Evolutionary conservation across 2,888 invertebrate species (phyloP).

Genomic region (Empis livida): DNA sequence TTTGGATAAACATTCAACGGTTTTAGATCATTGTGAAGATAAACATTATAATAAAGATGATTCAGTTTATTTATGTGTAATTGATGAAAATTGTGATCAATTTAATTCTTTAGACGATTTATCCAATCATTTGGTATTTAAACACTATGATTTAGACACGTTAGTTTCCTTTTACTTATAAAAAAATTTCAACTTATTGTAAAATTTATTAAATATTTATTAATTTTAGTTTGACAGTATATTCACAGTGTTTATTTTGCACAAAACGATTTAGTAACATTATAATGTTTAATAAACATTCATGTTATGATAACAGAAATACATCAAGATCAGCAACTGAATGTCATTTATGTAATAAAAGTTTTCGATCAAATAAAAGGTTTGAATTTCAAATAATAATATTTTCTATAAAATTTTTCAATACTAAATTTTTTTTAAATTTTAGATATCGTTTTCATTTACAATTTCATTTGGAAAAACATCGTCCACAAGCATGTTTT

Average conservation of each 20-base stretch:
- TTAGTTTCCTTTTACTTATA: slow-evolving; percentile 4
- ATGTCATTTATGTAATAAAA: slow-evolving; percentile 22
- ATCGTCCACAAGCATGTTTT: slow-evolving; percentile 26
- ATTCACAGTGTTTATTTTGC: slow-evolving; percentile 23
- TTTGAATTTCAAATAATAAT: slow-evolving; percentile 4
- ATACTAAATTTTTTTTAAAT: background rate
- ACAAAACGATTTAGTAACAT: slow-evolving; percentile 25
- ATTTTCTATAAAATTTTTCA: background rate
- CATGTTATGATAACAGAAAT: slow-evolving; percentile 23
- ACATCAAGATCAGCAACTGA: slow-evolving; percentile 18
- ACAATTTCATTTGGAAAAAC: slow-evolving; percentile 29
- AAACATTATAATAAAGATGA: slow-evolving; percentile 7
- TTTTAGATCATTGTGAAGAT: slow-evolving; percentile 8
- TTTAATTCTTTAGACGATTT: slow-evolving; percentile 15
- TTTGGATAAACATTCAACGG: slow-evolving; percentile 8
- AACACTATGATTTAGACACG: slow-evolving; percentile 22
- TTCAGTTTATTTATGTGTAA: slow-evolving; percentile 18
- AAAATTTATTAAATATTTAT: background rate
- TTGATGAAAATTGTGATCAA: slow-evolving; percentile 15
- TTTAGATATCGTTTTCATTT: slow-evolving; percentile 29
- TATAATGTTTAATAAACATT: slow-evolving; percentile 28
- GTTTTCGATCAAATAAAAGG: slow-evolving; percentile 31
- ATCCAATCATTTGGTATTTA: slow-evolving; percentile 25
- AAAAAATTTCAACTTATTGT: background rate
- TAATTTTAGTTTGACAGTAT: slow-evolving; percentile 3